phyloP scores from a whole-genome alignment of 1,140 invertebrate species.

The Cataglyphis hispanica region DNA sequence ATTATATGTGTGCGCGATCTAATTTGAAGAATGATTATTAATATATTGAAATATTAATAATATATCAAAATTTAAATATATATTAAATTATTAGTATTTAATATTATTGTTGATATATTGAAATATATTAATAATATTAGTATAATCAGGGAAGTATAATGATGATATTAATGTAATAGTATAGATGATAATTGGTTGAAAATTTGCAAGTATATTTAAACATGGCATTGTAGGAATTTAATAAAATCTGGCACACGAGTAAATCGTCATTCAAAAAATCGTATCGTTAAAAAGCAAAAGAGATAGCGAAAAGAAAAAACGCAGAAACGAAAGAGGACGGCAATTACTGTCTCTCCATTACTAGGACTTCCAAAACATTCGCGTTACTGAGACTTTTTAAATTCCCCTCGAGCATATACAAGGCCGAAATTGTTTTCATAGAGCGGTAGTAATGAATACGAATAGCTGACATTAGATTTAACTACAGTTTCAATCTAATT shows the following conservation, averaged over 20 bases:
- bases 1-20: neutral
- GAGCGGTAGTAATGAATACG: constrained; percentile 59
- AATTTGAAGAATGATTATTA: constrained; percentile 1
- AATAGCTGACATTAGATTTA: constrained; percentile 67
- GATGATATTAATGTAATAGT: constrained; percentile 9
- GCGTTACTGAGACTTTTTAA: constrained; percentile 73
- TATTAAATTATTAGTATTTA: neutral
- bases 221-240: neutral
- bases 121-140: constrained; percentile 41
- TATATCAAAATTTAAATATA: neutral
- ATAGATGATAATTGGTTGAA: neutral
- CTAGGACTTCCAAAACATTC: constrained; percentile 79
- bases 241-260: constrained; percentile 27
- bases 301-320: constrained; percentile 35
- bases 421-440: constrained; percentile 71
- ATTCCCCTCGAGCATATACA: constrained; percentile 70
- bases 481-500: constrained; percentile 67
- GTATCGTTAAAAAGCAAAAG: neutral
- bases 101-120: constrained; percentile 13
- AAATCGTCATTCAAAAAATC: constrained; percentile 12
- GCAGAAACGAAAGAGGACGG: constrained; percentile 31
- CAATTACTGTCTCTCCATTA: constrained; percentile 75
- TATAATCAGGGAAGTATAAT: neutral
- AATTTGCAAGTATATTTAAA: neutral
- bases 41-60: constrained; percentile 1